Evolutionary conservation across 2,113 vertebrate species (phyloP).

Genomic region (Spheniscus mendiculus): DNA sequence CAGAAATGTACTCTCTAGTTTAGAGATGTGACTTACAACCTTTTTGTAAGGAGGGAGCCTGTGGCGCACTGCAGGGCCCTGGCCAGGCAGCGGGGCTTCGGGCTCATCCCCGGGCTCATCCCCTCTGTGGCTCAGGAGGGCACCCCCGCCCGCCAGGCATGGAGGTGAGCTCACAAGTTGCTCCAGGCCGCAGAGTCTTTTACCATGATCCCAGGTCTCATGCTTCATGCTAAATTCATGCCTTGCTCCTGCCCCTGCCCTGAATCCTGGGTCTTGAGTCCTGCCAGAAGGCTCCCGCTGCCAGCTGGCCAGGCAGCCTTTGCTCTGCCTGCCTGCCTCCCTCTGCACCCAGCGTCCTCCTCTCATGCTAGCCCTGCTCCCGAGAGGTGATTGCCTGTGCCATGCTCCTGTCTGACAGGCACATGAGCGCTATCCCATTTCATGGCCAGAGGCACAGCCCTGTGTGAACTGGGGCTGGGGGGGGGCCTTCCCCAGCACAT

Average conservation of each 20-base stretch:
- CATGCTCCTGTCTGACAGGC: neutral
- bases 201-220: neutral
- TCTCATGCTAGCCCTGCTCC: neutral
- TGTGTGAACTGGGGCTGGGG: neutral
- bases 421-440: rapidly evolving
- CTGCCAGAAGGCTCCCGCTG: neutral
- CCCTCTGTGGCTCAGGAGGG: rapidly evolving
- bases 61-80: neutral
- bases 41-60: neutral
- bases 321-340: neutral
- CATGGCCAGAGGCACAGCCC: neutral
- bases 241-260: neutral
- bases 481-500: neutral
- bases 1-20: neutral
- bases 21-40: neutral
- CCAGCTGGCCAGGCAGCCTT: neutral
- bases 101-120: neutral
- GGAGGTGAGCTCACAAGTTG: rapidly evolving
- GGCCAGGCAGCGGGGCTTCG: neutral
- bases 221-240: neutral
- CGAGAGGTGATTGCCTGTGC: rapidly evolving
- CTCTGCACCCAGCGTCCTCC: rapidly evolving
- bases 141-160: rapidly evolving
- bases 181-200: neutral
- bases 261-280: neutral